phyloP scores from a whole-genome alignment of 2,888 invertebrate genomes.

The Erebia epiphron region DNA sequence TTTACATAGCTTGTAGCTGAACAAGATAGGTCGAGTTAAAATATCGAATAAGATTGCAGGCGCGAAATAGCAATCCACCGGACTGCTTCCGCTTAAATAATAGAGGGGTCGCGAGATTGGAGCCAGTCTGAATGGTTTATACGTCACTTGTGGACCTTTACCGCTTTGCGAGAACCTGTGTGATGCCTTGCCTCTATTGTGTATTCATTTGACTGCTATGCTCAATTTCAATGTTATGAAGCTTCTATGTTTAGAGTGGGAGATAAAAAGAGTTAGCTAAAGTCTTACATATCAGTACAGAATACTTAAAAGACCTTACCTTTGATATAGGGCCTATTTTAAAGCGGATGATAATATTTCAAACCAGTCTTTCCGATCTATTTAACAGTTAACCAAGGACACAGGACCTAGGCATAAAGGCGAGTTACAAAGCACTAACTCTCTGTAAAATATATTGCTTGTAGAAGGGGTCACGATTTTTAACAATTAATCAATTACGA shows the following conservation, averaged over 20 bases:
- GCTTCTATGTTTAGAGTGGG: background rate
- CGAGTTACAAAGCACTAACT: no score
- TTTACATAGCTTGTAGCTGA: background rate
- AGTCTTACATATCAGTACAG: no score
- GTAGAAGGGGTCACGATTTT: no score
- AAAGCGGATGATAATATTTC: no score
- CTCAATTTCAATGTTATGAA: constrained; percentile 35
- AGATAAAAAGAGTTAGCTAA: no score
- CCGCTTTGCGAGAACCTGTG: constrained; percentile 65
- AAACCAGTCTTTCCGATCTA: no score
- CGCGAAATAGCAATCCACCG: constrained; percentile 66
- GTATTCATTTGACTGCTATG: constrained; percentile 71
- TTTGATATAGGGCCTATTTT: no score
- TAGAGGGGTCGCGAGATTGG: constrained; percentile 80
- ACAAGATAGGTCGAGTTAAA: constrained; percentile 24
- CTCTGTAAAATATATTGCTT: no score
- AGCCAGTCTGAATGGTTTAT: constrained; percentile 78
- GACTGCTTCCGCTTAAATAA: constrained; percentile 77
- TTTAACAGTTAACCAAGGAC: no score
- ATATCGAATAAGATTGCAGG: constrained; percentile 54
- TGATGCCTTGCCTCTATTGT: constrained; percentile 70
- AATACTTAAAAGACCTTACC: background rate
- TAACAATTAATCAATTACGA: no score
- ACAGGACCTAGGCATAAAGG: no score
- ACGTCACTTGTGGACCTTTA: constrained; percentile 78